Evolutionary conservation across 2,113 vertebrate genomes (phyloP).

Genomic region (Taurulus bubalis): DNA sequence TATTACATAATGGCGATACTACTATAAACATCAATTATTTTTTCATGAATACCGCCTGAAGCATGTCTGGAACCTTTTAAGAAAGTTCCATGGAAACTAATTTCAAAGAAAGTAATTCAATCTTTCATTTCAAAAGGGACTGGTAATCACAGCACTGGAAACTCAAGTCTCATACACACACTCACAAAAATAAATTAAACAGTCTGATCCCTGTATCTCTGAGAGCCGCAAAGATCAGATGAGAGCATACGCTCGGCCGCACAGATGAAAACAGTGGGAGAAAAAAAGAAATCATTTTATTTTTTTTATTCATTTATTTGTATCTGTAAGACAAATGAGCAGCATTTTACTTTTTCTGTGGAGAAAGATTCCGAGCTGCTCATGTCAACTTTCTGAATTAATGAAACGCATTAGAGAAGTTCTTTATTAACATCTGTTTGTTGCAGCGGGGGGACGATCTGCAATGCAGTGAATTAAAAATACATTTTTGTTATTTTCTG

Average conservation of each 20-base stretch:
- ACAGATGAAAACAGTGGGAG: constrained; percentile 11
- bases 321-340: constrained; percentile 50
- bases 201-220: constrained; percentile 49
- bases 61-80: constrained; percentile 52
- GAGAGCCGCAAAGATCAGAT: constrained; percentile 49
- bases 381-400: constrained; percentile 35
- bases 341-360: constrained; percentile 27
- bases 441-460: constrained; percentile 13
- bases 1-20: constrained; percentile 34
- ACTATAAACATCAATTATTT: constrained; percentile 50
- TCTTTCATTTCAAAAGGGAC: constrained; percentile 56
- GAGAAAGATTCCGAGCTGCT: constrained; percentile 4
- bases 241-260: constrained; percentile 11
- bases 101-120: constrained; percentile 58
- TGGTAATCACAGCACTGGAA: constrained; percentile 49
- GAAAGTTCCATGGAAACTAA: constrained; percentile 45
- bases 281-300: constrained; percentile 17
- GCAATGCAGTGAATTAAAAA: constrained; percentile 59
- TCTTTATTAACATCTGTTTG: constrained; percentile 41
- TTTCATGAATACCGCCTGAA: constrained; percentile 54
- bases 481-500: constrained; percentile 45
- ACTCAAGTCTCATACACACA: constrained; percentile 26
- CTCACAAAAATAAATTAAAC: constrained; percentile 17
- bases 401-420: constrained; percentile 14
- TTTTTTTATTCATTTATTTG: constrained; percentile 7